Evolutionary conservation across 2,113 vertebrate genomes (phyloP).

Genomic region (Actinemys pallida): DNA sequence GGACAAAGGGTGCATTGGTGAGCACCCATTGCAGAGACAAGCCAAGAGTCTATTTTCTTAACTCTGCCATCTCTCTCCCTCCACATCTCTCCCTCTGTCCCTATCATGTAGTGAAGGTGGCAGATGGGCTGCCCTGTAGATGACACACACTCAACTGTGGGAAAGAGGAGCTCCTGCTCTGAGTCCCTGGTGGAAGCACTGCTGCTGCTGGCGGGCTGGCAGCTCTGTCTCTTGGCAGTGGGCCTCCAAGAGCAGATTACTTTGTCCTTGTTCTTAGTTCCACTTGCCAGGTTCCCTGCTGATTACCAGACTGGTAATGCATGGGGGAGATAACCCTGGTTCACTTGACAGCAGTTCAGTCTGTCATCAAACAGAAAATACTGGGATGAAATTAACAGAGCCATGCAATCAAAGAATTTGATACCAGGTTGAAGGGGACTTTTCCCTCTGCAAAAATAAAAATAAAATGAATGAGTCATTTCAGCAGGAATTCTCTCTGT

Average conservation of each 20-base stretch:
- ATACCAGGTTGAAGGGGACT: not conserved
- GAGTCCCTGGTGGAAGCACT: not conserved
- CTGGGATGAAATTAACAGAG: constrained; percentile 18
- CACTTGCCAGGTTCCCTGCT: constrained; percentile 58
- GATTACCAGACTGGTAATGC: constrained; percentile 60
- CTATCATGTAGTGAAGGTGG: not conserved
- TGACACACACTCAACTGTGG: constrained; percentile 26
- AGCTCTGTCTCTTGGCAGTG: constrained; percentile 63
- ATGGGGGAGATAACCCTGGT: constrained; percentile 50
- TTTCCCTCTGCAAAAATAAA: not conserved
- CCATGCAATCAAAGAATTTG: not conserved
- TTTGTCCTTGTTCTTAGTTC: constrained; percentile 53
- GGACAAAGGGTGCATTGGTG: not conserved
- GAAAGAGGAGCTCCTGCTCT: constrained; percentile 19
- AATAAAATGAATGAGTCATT: not conserved
- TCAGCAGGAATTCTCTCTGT: not conserved
- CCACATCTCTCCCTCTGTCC: not conserved
- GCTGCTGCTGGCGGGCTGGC: constrained; percentile 43
- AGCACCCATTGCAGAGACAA: not conserved
- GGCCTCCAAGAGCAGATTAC: constrained; percentile 39
- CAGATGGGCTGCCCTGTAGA: constrained; percentile 60
- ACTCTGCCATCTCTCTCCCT: constrained; percentile 26
- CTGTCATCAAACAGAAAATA: constrained; percentile 35
- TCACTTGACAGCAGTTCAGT: constrained; percentile 43
- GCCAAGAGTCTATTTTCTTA: constrained; percentile 26